A percentile compares a stretch with the other conserved stretches of the same genome.
These are phyloP conservation scores for Mya arenaria DNA, from an alignment of 1,140 invertebrate species.

Conservation along the genomic window DNA sequence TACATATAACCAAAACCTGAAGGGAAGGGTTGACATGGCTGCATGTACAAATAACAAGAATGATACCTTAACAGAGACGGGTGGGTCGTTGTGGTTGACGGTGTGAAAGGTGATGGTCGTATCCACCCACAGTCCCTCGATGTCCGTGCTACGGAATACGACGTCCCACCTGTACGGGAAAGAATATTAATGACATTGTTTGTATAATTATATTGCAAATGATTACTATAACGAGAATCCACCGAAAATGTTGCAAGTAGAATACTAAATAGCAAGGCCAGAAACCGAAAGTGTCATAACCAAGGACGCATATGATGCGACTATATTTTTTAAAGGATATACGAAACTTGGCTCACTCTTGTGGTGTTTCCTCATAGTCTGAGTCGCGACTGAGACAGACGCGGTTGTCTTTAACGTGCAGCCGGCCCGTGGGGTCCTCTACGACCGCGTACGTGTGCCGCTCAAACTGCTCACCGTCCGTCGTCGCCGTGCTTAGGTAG, in stretches of 20 bases:
- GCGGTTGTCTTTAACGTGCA: conserved; percentile 51
- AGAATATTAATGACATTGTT: too few species aligned
- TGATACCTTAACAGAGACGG: conserved; percentile 62
- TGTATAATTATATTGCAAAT: too few species aligned
- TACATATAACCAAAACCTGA: too few species aligned
- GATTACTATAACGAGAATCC: background rate
- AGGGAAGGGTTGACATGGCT: too few species aligned
- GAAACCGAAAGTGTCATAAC: too few species aligned
- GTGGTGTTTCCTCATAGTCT: conserved; percentile 64
- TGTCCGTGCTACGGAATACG: conserved; percentile 64
- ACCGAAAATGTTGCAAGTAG: background rate
- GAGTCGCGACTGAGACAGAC: conserved; percentile 59
- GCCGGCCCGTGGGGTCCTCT: conserved; percentile 52
- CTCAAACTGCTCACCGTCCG: conserved; percentile 59
- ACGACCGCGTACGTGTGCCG: conserved; percentile 61
- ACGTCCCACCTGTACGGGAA: conserved; percentile 60
- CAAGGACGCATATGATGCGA: background rate
- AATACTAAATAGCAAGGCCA: background rate
- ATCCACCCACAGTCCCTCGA: conserved; percentile 58
- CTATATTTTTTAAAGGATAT: background rate
- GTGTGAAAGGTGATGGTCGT: conserved; percentile 63
- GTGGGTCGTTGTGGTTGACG: conserved; percentile 68
- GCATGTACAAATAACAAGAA: too few species aligned
- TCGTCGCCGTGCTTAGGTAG: conserved; percentile 53
- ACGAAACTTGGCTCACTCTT: conserved; percentile 42